A percentile compares a stretch with the other conserved stretches of the same genome.
Conservation (phyloP, 2,113 vertebrate genomes). For the Sisor rabdophorus region DNA sequence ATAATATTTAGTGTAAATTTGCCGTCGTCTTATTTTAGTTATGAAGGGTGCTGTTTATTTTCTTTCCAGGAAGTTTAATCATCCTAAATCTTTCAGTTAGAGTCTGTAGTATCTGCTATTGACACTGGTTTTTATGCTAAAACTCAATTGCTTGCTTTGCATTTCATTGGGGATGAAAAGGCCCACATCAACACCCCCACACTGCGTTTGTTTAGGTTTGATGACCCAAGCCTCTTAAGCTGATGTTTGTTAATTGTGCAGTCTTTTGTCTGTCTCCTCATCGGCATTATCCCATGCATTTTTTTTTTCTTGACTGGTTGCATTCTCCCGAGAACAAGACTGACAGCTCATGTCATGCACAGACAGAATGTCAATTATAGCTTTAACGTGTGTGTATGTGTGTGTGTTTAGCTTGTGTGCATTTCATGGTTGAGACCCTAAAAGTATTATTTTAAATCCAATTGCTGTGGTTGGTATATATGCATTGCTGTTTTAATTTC, state of each 20-base stretch:
- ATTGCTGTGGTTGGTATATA: neutral
- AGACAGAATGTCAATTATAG: conserved; percentile 36
- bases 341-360: conserved; percentile 17
- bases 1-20: neutral
- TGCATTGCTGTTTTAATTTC: neutral
- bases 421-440: too few species aligned
- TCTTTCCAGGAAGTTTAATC: neutral
- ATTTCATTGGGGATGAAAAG: neutral
- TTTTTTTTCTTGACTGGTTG: neutral
- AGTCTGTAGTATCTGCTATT: neutral
- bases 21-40: neutral
- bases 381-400: conserved; percentile 12
- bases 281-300: neutral
- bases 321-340: neutral
- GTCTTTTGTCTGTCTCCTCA: neutral
- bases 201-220: conserved; percentile 8
- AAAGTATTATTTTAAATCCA: neutral
- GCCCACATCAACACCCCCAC: neutral
- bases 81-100: neutral
- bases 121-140: conserved; percentile 23
- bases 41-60: neutral
- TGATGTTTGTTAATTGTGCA: conserved; percentile 17
- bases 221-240: neutral
- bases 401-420: neutral
- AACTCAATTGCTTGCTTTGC: neutral